Percentiles rank a stretch among this genome's conserved stretches.
Evolutionary conservation across 2,113 vertebrate species (phyloP).

Genomic region (Choloepus hoffmanni): DNA sequence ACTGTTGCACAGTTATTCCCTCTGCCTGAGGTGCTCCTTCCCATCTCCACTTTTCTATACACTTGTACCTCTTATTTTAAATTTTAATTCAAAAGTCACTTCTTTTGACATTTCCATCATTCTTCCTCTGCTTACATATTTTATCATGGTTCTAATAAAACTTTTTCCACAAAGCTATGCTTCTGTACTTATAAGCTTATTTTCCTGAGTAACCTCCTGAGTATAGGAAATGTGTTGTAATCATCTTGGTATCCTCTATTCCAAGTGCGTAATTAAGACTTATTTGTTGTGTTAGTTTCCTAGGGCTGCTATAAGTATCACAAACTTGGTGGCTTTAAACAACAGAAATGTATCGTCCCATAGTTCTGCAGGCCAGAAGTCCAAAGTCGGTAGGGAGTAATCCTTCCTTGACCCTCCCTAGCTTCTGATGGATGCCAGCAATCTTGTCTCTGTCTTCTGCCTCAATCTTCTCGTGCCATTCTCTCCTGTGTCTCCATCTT

Average conservation of each 20-base stretch:
- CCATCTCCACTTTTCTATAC: not conserved
- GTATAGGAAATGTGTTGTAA: not conserved
- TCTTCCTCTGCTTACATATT: not conserved
- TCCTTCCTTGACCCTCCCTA: too few species aligned
- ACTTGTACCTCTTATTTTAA: not conserved
- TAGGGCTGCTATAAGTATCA: too few species aligned
- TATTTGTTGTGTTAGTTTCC: not conserved
- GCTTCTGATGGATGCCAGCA: too few species aligned
- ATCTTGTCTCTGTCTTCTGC: too few species aligned
- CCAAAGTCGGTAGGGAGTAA: too few species aligned
- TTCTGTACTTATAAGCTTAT: not conserved
- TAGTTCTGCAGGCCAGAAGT: too few species aligned
- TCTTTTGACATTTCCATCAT: not conserved
- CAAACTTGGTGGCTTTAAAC: too few species aligned
- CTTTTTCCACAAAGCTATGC: not conserved
- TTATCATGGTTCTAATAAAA: not conserved
- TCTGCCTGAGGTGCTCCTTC: not conserved
- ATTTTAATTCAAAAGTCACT: not conserved
- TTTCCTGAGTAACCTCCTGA: not conserved
- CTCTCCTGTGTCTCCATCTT: too few species aligned
- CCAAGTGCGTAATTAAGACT: not conserved
- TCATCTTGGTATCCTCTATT: not conserved
- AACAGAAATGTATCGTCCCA: too few species aligned
- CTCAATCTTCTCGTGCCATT: too few species aligned
- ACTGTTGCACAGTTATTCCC: not conserved